Evolutionary conservation across 2,113 vertebrate genomes (phyloP).

Genomic region (Pomatorhinus ruficollis): DNA sequence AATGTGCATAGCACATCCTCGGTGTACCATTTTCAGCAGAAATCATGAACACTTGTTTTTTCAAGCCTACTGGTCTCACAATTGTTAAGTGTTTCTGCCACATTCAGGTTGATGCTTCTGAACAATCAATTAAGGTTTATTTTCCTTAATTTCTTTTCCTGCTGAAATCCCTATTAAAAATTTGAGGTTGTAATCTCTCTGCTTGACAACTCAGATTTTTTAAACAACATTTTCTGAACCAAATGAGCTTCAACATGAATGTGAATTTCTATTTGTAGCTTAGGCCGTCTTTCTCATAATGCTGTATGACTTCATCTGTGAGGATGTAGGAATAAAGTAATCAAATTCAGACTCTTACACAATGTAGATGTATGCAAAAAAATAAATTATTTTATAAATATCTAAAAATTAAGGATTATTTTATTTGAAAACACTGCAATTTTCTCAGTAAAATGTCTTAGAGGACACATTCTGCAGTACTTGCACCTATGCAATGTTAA

Average conservation of each 20-base stretch:
- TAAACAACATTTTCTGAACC: neutral
- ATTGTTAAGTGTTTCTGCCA: neutral
- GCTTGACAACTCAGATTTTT: neutral
- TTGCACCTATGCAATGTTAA: neutral
- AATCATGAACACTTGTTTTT: neutral
- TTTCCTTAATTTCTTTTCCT: neutral
- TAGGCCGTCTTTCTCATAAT: neutral
- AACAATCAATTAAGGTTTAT: neutral
- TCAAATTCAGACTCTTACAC: neutral
- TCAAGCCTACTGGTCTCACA: neutral
- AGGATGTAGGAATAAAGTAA: neutral
- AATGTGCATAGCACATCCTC: neutral
- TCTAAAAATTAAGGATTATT: neutral
- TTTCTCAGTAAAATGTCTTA: neutral
- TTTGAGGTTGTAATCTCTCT: neutral
- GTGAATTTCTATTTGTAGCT: neutral
- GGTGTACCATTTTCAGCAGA: neutral
- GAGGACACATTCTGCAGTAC: neutral
- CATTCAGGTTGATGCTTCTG: neutral
- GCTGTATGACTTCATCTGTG: neutral
- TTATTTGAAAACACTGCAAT: neutral
- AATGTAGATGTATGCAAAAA: neutral
- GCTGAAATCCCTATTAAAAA: neutral
- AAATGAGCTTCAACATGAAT: neutral
- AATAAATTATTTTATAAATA: neutral